Conservation (phyloP, 1,140 invertebrate genomes). For the Theocolax elegans region DNA sequence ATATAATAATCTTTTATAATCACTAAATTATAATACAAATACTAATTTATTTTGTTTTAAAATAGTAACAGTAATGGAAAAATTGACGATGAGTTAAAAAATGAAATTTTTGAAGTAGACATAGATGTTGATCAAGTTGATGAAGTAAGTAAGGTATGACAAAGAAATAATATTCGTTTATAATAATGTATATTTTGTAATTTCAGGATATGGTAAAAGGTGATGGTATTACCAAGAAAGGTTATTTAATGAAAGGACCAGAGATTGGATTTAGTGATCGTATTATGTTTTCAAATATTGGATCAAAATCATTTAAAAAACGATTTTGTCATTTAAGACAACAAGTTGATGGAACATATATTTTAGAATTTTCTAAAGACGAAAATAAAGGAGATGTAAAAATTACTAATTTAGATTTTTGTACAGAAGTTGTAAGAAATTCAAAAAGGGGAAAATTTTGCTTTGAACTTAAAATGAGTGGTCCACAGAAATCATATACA, state of each 20-base stretch:
- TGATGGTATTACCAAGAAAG: slow-evolving; percentile 86
- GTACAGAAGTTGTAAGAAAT: slow-evolving; percentile 88
- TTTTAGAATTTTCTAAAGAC: slow-evolving; percentile 92
- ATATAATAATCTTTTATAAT: slow-evolving; percentile 47
- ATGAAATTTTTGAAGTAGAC: slow-evolving; percentile 89
- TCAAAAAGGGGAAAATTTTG: slow-evolving; percentile 85
- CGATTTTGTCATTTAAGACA: slow-evolving; percentile 88
- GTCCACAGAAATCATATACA: slow-evolving; percentile 83
- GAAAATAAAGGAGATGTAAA: slow-evolving; percentile 88
- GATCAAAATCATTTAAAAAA: slow-evolving; percentile 90
- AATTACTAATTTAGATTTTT: slow-evolving; percentile 94
- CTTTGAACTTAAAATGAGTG: slow-evolving; percentile 88
- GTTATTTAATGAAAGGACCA: slow-evolving; percentile 89
- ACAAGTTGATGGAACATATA: slow-evolving; percentile 90
- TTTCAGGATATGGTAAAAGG: slow-evolving; percentile 68
- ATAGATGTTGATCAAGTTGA: slow-evolving; percentile 85
- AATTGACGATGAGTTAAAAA: slow-evolving; percentile 73
- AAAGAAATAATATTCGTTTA: slow-evolving; percentile 2
- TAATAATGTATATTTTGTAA: slow-evolving; percentile 25
- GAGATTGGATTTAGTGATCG: slow-evolving; percentile 82
- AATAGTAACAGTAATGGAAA: slow-evolving; percentile 64
- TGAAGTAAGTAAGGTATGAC: slow-evolving; percentile 73
- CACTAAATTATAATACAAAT: too few relatives aligned
- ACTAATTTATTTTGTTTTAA: too few relatives aligned
- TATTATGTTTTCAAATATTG: slow-evolving; percentile 88